These are phyloP conservation scores for Pelobates fuscus DNA, from an alignment of 2,113 vertebrate species.

Conservation along the genomic window DNA sequence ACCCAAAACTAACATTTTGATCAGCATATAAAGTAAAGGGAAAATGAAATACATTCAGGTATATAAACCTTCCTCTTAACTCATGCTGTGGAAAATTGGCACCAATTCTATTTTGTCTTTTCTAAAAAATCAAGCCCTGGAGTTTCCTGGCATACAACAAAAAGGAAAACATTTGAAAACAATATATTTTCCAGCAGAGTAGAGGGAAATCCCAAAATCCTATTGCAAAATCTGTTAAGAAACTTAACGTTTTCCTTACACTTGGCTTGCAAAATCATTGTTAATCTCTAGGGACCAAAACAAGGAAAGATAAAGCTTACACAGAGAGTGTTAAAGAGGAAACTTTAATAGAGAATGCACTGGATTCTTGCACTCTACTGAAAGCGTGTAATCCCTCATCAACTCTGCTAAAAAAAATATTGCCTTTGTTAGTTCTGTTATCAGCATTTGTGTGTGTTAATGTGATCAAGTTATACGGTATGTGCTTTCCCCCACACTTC, in stretches of 20 bases:
- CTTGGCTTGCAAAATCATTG: not conserved
- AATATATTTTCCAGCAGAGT: conserved; percentile 34
- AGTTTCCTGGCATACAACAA: conserved; percentile 46
- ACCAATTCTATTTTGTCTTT: conserved; percentile 21
- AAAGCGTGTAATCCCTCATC: no score
- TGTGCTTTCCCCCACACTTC: no score
- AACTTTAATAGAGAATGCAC: no score
- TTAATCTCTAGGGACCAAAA: not conserved
- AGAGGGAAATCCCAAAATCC: conserved; percentile 41
- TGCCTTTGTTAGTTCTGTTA: no score
- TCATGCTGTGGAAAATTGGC: conserved; percentile 34
- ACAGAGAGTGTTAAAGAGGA: no score
- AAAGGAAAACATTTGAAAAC: conserved; percentile 28
- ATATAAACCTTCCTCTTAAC: conserved; percentile 8
- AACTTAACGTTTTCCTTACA: conserved; percentile 9
- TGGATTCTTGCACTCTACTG: no score
- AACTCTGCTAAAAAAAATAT: no score
- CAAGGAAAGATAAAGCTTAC: not conserved
- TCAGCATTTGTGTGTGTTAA: no score
- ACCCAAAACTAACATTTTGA: conserved; percentile 40
- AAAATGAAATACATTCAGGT: conserved; percentile 35
- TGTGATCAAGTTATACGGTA: no score
- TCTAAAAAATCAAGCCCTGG: conserved; percentile 14
- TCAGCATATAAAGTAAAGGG: conserved; percentile 22
- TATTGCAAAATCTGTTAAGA: conserved; percentile 33